phyloP scores from a whole-genome alignment of 2,797 vertebrate species.

The Galagoides demidoff region DNA sequence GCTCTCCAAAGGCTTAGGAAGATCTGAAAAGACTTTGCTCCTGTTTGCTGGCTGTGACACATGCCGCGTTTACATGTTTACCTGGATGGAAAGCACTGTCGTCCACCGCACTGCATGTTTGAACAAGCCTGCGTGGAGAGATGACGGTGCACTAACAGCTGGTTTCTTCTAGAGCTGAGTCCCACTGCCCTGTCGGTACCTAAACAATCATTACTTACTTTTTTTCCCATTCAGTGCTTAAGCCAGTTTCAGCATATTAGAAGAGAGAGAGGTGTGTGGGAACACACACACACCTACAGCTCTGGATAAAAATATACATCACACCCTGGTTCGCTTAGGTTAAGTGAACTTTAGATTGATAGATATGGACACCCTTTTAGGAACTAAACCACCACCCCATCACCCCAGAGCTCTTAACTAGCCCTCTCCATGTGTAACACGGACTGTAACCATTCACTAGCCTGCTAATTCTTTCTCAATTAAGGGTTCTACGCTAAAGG shows the following conservation, averaged over 20 bases:
- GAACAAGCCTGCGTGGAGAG: constrained; percentile 48
- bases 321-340: constrained; percentile 53
- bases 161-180: constrained; percentile 49
- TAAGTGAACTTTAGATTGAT: constrained; percentile 69
- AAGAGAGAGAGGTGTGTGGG: constrained; percentile 3
- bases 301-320: background rate
- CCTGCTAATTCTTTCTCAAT: constrained; percentile 49
- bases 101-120: constrained; percentile 41
- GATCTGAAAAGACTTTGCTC: constrained; percentile 67
- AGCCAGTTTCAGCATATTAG: constrained; percentile 49
- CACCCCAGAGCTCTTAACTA: background rate
- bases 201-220: constrained; percentile 62
- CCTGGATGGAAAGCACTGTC: background rate
- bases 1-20: constrained; percentile 65
- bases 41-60: constrained; percentile 64
- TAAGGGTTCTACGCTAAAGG: constrained; percentile 53
- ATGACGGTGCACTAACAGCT: constrained; percentile 61
- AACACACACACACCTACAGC: constrained; percentile 43
- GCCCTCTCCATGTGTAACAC: background rate
- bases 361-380: background rate
- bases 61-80: constrained; percentile 51
- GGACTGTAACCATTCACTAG: background rate
- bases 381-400: background rate
- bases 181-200: constrained; percentile 29
- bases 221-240: constrained; percentile 19